Base-by-base conservation (phyloP, 64 coral and sea anemone species). In the Catalaphyllia jardinei region DNA sequence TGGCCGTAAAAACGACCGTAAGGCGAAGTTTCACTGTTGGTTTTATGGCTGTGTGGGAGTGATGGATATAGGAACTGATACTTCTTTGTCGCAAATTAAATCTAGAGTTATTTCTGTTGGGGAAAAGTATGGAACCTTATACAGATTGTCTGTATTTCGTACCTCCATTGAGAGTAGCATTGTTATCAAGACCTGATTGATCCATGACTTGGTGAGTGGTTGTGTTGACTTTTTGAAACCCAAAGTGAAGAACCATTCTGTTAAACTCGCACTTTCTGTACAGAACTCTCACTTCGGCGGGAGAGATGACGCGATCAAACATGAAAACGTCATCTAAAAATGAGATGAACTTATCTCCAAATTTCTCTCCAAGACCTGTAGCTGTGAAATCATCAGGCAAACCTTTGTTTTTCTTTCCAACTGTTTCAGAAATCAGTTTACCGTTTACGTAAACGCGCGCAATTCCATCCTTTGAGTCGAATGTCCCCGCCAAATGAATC, bases 241-340 rank as follows among this genome's bases (percentile, higher is more conserved):
- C 95, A 71, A 87, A 97, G 67, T 97, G 95, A 15, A 97, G 31
- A 42, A 97, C 71, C 95, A 97, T 97, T 74, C 91, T 67, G 35
- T 97, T 97, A 87, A 97, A 97, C 71, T 97, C 81, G 29, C 95
- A 97, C 74, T 97, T 97, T 86, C 61, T 86, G 77, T 93, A 97
- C 60, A 97, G 67, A n/a, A 89, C 88, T 52, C 67, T 90, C 42
- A 97, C 95, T n/a, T 93, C 92, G 24, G 91, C 91, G 13, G 91
- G 71, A 42, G 95, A 82, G 8, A 97, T 76, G 31, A 97, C 92
- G 6, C 95, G 81, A 77, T 97, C 85, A 85, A 97, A 97, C 83
- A 97, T 97, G 27, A 90, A 97, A 12, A 97, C 88, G 18, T 97
- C 95, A 93, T 97, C 95, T 25, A 97, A 29, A 73, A 93, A 97